phyloP scores from a whole-genome alignment of 2,888 invertebrate genomes.

The Idaea biselata region DNA sequence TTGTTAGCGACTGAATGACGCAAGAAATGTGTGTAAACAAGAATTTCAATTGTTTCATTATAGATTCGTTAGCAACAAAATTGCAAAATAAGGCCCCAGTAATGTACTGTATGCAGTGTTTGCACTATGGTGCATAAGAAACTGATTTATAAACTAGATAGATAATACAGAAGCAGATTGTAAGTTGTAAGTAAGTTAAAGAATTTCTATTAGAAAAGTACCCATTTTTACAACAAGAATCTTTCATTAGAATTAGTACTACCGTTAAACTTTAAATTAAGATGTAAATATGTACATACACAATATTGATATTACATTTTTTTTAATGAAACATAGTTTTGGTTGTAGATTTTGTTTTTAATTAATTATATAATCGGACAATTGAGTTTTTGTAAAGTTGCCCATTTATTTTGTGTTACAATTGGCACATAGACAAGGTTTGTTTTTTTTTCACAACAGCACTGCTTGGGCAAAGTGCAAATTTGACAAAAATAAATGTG shows the following conservation, averaged over 20 bases:
- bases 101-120: too few relatives aligned
- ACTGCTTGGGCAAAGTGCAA: conserved; percentile 34
- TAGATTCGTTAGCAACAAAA: too few relatives aligned
- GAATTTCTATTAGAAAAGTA: conserved; percentile 29
- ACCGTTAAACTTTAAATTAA: conserved; percentile 52
- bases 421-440: conserved; percentile 26
- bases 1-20: too few relatives aligned
- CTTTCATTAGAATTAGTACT: conserved; percentile 54
- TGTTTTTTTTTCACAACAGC: conserved; percentile 27
- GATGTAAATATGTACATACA: conserved; percentile 79
- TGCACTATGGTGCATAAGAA: too few relatives aligned
- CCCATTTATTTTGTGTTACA: conserved; percentile 41
- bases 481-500: conserved; percentile 40
- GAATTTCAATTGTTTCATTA: too few relatives aligned
- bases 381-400: conserved; percentile 24
- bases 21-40: too few relatives aligned
- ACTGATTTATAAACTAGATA: too few relatives aligned
- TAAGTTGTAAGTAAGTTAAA: too few relatives aligned
- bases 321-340: conserved; percentile 59
- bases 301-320: conserved; percentile 65
- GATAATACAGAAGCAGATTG: neutral
- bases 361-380: conserved; percentile 29
- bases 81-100: too few relatives aligned
- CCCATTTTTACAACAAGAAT: conserved; percentile 47
- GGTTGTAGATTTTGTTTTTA: conserved; percentile 45